Percentiles rank a stretch among this genome's conserved stretches.
Evolutionary conservation across 2,797 vertebrate species (phyloP).

Genomic region (Ispidina picta): DNA sequence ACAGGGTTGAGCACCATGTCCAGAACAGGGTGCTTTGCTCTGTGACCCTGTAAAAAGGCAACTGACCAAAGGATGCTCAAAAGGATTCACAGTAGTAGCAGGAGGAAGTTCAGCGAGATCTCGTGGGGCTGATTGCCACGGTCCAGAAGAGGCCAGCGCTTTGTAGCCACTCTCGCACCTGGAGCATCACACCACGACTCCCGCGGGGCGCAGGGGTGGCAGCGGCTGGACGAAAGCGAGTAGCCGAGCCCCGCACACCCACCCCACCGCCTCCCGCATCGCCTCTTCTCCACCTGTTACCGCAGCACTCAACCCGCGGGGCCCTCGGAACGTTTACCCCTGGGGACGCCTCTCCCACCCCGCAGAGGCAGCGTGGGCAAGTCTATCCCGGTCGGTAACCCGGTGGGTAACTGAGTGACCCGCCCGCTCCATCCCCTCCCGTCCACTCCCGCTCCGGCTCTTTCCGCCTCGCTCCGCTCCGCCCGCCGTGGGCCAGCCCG

Average conservation of each 20-base stretch:
- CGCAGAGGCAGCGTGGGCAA: rapidly evolving
- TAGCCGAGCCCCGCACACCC: not conserved
- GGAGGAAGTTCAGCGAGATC: rapidly evolving
- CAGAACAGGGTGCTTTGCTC: not conserved
- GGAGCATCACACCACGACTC: not conserved
- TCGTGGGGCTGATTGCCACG: not conserved
- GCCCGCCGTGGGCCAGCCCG: not conserved
- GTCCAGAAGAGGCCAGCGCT: not conserved
- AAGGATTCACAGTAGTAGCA: rapidly evolving
- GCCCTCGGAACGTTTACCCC: rapidly evolving
- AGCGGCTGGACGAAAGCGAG: too few species aligned
- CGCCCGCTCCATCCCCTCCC: not conserved
- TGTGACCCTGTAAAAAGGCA: too few species aligned
- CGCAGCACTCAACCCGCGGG: not conserved
- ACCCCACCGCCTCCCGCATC: not conserved
- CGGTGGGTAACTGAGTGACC: not conserved
- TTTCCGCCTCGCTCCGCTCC: not conserved
- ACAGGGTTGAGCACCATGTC: rapidly evolving
- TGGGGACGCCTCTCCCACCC: rapidly evolving
- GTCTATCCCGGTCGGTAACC: rapidly evolving
- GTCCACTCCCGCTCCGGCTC: not conserved
- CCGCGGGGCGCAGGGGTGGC: not conserved
- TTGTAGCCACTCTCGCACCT: not conserved
- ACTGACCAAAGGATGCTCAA: not conserved
- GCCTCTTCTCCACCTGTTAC: not conserved